A percentile compares a stretch with the other conserved stretches of the same genome.
Evolutionary conservation across 2,797 vertebrate genomes (phyloP).

Genomic region (Adrianichthys oophorus): DNA sequence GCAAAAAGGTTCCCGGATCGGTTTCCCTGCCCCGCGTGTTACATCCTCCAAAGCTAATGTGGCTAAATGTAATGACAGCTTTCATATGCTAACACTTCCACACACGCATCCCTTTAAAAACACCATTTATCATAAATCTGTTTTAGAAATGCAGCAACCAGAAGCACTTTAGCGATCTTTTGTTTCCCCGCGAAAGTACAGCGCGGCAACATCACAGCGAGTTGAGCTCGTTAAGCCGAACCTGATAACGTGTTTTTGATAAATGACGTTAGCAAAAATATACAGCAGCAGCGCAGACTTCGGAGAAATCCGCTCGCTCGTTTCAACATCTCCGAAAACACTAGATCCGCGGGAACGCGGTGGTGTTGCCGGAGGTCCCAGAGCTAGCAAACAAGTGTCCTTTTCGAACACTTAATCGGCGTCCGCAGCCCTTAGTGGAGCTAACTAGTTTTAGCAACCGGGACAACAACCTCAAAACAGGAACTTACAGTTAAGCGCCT

Average conservation of each 20-base stretch:
- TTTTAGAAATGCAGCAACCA: too few species aligned
- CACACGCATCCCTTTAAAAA: too few species aligned
- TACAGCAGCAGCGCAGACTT: background rate
- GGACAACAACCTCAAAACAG: constrained; percentile 1
- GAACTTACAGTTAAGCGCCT: constrained; percentile 7
- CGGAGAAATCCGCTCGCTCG: too few species aligned
- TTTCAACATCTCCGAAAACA: background rate
- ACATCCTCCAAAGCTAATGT: background rate
- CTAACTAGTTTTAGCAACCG: constrained; percentile 62
- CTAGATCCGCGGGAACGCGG: too few species aligned
- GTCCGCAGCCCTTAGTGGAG: constrained; percentile 46
- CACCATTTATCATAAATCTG: too few species aligned
- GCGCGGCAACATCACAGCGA: too few species aligned
- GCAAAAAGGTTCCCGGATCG: too few species aligned
- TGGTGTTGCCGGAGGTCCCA: too few species aligned
- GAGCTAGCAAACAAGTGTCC: background rate
- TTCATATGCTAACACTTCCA: constrained; percentile 3
- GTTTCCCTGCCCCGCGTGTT: too few species aligned
- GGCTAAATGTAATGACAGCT: background rate
- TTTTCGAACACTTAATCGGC: constrained; percentile 30
- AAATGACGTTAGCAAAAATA: constrained; percentile 19
- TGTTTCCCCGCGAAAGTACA: too few species aligned
- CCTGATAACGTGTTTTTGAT: constrained; percentile 16
- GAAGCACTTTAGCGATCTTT: too few species aligned
- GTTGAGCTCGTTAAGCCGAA: constrained; percentile 11